Evolutionary conservation across 2,797 vertebrate genomes (phyloP).

Genomic region (Peromyscus nudipes): DNA sequence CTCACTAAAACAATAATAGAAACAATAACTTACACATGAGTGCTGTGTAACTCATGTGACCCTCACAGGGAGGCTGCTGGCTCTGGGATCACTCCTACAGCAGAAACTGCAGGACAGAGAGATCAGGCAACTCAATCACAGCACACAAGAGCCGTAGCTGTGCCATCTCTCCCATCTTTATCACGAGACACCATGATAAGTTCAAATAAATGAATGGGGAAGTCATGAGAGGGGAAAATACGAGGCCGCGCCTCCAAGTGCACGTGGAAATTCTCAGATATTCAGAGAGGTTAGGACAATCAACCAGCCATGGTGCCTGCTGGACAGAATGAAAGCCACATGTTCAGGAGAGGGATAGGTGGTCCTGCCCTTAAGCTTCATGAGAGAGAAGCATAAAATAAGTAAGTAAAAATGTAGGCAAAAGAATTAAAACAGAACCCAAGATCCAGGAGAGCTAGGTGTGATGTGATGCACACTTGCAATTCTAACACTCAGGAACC

Average conservation of each 20-base stretch:
- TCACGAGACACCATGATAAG: not conserved
- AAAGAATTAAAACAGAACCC: not conserved
- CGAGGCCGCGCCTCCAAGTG: not conserved
- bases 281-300: not conserved
- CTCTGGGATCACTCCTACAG: not conserved
- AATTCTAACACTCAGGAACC: not conserved
- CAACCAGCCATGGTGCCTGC: not conserved
- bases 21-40: slow-evolving; percentile 17
- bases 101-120: not conserved
- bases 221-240: not conserved
- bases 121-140: not conserved
- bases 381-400: not conserved
- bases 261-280: not conserved
- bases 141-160: not conserved
- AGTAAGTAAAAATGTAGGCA: not conserved
- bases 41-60: slow-evolving; percentile 70
- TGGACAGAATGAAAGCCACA: not conserved
- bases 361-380: not conserved
- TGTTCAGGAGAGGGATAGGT: not conserved
- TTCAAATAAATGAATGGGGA: not conserved
- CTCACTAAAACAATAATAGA: slow-evolving; percentile 71
- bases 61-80: not conserved
- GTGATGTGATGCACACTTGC: no score
- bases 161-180: not conserved
- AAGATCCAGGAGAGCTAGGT: not conserved